A percentile compares a stretch with the other conserved stretches of the same genome.
Evolutionary conservation across 2,888 invertebrate genomes (phyloP).

Genomic region (Apantesis nais): DNA sequence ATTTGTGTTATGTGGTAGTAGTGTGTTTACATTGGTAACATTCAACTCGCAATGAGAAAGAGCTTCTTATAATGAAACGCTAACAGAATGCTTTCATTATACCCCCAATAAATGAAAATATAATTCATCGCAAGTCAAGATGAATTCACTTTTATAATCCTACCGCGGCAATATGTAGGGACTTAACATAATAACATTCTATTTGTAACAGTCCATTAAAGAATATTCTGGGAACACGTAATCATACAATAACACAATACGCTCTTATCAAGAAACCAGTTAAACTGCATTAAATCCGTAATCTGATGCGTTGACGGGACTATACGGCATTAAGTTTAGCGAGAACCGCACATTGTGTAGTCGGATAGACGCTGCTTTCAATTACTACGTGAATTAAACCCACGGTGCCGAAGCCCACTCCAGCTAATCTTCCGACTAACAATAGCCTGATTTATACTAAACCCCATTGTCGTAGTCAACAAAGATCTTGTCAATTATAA

Average conservation of each 20-base stretch:
- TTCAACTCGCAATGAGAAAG: not conserved
- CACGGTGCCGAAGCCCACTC: constrained; percentile 62
- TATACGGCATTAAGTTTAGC: constrained; percentile 70
- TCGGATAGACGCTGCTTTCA: constrained; percentile 62
- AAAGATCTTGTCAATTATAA: constrained; percentile 86
- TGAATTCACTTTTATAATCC: constrained; percentile 23
- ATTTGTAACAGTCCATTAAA: constrained; percentile 37
- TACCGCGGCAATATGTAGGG: constrained; percentile 19
- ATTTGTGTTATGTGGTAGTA: not conserved
- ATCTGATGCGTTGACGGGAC: constrained; percentile 69
- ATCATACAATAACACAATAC: constrained; percentile 52
- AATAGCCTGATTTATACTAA: constrained; percentile 76
- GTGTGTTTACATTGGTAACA: not conserved
- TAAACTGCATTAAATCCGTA: constrained; percentile 57
- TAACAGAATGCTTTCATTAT: constrained; percentile 13
- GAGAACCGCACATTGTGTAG: constrained; percentile 66
- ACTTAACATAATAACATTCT: constrained; percentile 32
- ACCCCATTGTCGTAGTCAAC: constrained; percentile 78
- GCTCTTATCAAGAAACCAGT: constrained; percentile 49
- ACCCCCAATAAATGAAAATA: not conserved
- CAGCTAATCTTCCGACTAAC: constrained; percentile 76
- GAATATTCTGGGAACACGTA: constrained; percentile 53
- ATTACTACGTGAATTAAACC: constrained; percentile 69
- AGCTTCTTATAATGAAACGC: constrained; percentile 3
- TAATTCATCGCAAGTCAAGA: constrained; percentile 31